A percentile compares a stretch with the other conserved stretches of the same genome.
These are phyloP conservation scores for Ectropis grisescens DNA, from an alignment of 1,140 invertebrate genomes.

Conservation along the genomic window DNA sequence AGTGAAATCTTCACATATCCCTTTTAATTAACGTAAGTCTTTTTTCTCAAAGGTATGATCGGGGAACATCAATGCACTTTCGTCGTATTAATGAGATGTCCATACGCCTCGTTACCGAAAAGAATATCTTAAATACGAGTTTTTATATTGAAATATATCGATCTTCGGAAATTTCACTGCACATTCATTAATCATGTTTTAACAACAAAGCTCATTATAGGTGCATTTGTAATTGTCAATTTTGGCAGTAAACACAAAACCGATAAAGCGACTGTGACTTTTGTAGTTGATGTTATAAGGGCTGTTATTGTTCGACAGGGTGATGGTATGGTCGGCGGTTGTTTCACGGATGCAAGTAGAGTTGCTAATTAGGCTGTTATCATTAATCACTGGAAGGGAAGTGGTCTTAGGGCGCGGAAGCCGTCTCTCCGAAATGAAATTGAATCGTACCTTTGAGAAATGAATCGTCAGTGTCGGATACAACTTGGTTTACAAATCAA, in stretches of 20 bases:
- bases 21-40: background rate
- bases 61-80: background rate
- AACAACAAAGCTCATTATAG: constrained; percentile 55
- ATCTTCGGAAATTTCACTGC: constrained; percentile 20
- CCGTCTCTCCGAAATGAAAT: background rate
- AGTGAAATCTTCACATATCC: background rate
- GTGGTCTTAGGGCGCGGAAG: constrained; percentile 4
- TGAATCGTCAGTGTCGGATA: too few species aligned
- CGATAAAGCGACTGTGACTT: constrained; percentile 10
- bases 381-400: constrained; percentile 47
- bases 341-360: constrained; percentile 21
- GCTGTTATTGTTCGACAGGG: constrained; percentile 15
- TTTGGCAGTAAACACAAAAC: constrained; percentile 22
- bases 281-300: constrained; percentile 13
- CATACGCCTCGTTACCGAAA: too few species aligned
- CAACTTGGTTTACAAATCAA: too few species aligned
- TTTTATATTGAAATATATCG: background rate
- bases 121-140: background rate
- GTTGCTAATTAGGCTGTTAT: constrained; percentile 47
- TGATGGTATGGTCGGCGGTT: constrained; percentile 6
- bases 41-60: background rate
- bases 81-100: too few species aligned
- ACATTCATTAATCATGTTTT: constrained; percentile 50
- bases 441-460: background rate
- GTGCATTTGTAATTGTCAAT: constrained; percentile 56